Evolutionary conservation across 1,140 invertebrate genomes (phyloP).

Genomic region (Meloidogyne chitwoodi): DNA sequence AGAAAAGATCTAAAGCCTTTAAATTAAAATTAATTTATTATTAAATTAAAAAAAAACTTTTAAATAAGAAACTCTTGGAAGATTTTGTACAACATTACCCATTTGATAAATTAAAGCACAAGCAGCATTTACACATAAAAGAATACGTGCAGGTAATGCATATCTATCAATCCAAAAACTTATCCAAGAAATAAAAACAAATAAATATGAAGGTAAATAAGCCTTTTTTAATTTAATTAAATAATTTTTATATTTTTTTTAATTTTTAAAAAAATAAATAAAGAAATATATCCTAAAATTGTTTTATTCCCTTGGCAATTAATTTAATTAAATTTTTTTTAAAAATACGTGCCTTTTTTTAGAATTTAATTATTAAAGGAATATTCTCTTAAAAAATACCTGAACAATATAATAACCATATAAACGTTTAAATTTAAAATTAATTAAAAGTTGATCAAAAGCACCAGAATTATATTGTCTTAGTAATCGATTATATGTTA

Average conservation of each 20-base stretch:
- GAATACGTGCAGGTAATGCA: conserved; percentile 44
- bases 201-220: conserved; percentile 46
- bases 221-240: conserved; percentile 27
- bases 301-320: no score
- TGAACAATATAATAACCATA: conserved; percentile 49
- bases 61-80: conserved; percentile 45
- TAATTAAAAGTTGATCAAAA: conserved; percentile 40
- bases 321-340: background rate
- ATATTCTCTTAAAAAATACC: no score
- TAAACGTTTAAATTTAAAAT: conserved; percentile 46
- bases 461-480: conserved; percentile 37
- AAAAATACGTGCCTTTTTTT: no score
- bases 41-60: conserved; percentile 16
- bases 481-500: conserved; percentile 33
- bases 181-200: conserved; percentile 52
- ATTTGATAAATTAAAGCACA: conserved; percentile 40
- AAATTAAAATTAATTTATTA: background rate
- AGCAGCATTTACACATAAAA: conserved; percentile 46
- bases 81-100: conserved; percentile 51
- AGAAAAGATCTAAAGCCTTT: conserved; percentile 46
- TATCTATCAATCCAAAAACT: conserved; percentile 47
- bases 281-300: no score
- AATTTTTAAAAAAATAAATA: background rate
- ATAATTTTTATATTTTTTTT: background rate
- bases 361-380: no score